Evolutionary conservation across 2,888 invertebrate genomes (phyloP).

Genomic region (Euzophera pinguis): DNA sequence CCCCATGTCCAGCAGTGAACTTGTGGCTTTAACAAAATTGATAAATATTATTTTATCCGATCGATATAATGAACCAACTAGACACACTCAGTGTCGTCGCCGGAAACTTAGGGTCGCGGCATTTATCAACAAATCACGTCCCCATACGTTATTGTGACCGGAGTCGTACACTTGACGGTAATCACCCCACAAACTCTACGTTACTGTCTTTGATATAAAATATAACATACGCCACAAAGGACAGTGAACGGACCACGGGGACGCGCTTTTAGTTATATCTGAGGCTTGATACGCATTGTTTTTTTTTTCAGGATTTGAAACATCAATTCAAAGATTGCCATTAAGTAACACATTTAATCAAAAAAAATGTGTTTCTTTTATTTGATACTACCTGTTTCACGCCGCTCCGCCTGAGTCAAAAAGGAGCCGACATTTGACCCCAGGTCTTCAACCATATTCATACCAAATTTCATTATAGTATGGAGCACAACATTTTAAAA

Average conservation of each 20-base stretch:
- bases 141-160: slow-evolving; percentile 43
- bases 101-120: slow-evolving; percentile 33
- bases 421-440: too few relatives aligned
- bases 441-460: too few relatives aligned
- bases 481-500: too few relatives aligned
- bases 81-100: neutral
- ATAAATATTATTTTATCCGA: neutral
- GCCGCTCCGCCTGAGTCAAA: too few relatives aligned
- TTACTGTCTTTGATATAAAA: slow-evolving; percentile 28
- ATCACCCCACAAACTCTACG: slow-evolving; percentile 34
- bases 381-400: too few relatives aligned
- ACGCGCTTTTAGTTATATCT: slow-evolving; percentile 5
- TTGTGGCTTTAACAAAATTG: too few relatives aligned
- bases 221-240: slow-evolving; percentile 17
- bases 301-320: neutral
- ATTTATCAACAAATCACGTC: slow-evolving; percentile 66
- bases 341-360: too few relatives aligned
- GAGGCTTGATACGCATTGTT: neutral
- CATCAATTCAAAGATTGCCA: too few relatives aligned
- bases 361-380: too few relatives aligned
- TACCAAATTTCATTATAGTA: too few relatives aligned
- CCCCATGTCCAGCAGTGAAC: too few relatives aligned
- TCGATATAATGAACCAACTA: neutral
- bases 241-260: neutral
- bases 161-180: slow-evolving; percentile 29